Base-by-base conservation (phyloP, 2,888 invertebrate genomes). In the Galerucella calmariensis region DNA sequence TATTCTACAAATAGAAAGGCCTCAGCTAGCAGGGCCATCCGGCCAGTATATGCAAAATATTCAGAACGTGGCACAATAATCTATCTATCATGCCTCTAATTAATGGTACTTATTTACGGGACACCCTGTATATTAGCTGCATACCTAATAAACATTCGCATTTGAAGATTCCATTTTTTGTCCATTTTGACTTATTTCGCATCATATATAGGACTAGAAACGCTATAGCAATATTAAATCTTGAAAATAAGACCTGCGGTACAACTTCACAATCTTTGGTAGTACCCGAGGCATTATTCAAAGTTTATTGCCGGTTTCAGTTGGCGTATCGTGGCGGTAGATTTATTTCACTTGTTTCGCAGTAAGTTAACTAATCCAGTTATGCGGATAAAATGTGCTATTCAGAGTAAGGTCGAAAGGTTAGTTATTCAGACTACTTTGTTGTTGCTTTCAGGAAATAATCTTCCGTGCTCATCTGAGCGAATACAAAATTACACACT, bases 371-470 rank as follows among this genome's bases (percentile, higher is more conserved):
- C 58, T 58, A 63, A 72, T 72, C 72, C 72, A 66, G 72, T 72
- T 72, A 72, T 41, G 51, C 72, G 72, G 72, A 69, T 69, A 53
- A 69, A 63, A 63, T 62, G 35, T 41, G 63, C 62, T 62, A 48
- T 35, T 53, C 63, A 35, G 16, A 20, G 20, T 20, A 20, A 20
- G 69, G 61, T 69, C 69, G 20, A 69, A 20, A 69, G 69, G 69
- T 69, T 62, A 69, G 41, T 69, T 69, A 69, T 69, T 69, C 69
- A 69, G 69, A 61, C 69, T 63, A 69, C 62, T 63, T 63, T 63
- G 63, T 63, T 65, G 63, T 46, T 65, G 16, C 48, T 24, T 62
- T 63, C 48, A 69, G 69, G 63, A 69, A 51, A 65, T 46, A 11
- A 6, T 44, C 9, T 20, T 56, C 56, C 10, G 9, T 56, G 56